These are phyloP conservation scores for Anser cygnoides DNA, from an alignment of 2,113 vertebrate genomes.

Conservation along the genomic window DNA sequence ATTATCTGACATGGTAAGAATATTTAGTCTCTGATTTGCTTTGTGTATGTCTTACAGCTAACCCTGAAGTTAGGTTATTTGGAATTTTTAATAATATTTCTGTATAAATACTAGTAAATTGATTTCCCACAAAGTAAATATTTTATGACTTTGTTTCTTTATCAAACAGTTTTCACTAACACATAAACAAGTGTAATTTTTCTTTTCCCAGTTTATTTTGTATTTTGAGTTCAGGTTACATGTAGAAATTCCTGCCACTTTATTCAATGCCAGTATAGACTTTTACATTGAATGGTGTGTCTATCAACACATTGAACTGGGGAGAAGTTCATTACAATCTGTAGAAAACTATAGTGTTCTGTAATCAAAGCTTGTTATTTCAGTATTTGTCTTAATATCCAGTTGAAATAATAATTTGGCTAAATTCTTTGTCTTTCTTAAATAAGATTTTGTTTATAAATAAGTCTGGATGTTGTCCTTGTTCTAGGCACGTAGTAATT, in stretches of 20 bases:
- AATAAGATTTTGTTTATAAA: background rate
- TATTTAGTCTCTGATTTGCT: background rate
- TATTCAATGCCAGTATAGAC: background rate
- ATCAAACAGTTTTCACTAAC: background rate
- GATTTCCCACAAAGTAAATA: background rate
- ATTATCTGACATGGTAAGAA: background rate
- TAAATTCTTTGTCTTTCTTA: background rate
- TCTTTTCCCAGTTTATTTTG: background rate
- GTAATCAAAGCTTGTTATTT: background rate
- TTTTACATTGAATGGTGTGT: background rate
- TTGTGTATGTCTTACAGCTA: background rate
- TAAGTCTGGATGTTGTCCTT: background rate
- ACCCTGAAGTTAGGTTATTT: background rate
- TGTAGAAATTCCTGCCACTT: background rate
- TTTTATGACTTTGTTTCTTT: background rate
- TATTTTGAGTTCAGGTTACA: background rate
- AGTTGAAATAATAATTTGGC: background rate
- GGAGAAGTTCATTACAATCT: background rate
- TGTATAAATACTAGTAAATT: background rate
- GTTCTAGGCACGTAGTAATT: background rate
- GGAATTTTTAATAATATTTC: background rate
- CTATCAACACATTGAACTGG: background rate
- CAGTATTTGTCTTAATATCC: background rate
- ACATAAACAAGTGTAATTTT: background rate
- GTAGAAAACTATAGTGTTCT: background rate